Evolutionary conservation across 2,888 invertebrate species (phyloP).

Genomic region (Drosophila falleni): DNA sequence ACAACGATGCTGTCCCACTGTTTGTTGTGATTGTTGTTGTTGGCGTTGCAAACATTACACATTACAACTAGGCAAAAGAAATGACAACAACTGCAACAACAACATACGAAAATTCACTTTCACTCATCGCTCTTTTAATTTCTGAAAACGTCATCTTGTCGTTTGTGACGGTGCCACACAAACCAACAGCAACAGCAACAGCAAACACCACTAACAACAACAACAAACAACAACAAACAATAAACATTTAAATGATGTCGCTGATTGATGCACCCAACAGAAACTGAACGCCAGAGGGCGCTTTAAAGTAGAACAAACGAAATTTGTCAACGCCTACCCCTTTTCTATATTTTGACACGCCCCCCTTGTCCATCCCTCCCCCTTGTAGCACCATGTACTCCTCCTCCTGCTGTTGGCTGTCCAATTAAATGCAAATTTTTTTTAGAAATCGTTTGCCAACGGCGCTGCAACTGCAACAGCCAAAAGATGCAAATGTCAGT

Average conservation of each 20-base stretch:
- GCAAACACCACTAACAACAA: conserved; percentile 17
- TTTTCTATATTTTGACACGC: conserved; percentile 8
- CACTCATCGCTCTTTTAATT: conserved; percentile 76
- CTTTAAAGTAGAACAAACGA: conserved; percentile 75
- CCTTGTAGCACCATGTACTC: conserved; percentile 2
- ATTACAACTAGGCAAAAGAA: conserved; percentile 73
- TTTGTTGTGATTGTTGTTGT: conserved; percentile 31
- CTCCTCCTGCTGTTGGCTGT: conserved; percentile 30
- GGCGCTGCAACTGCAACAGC: conserved; percentile 37
- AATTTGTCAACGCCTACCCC: conserved; percentile 63
- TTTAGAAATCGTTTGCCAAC: conserved; percentile 73
- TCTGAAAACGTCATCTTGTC: conserved; percentile 78
- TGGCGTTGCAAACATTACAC: conserved; percentile 68
- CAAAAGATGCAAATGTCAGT: conserved; percentile 72
- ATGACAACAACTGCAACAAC: conserved; percentile 73
- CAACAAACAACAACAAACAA: conserved; percentile 42
- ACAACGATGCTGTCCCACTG: conserved; percentile 43
- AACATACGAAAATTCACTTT: conserved; percentile 74
- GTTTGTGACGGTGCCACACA: conserved; percentile 44
- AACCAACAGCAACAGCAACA: conserved; percentile 24
- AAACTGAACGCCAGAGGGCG: conserved; percentile 43
- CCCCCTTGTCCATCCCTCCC: conserved; percentile 1
- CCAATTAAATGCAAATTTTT: conserved; percentile 81
- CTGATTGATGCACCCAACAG: conserved; percentile 66
- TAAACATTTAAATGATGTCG: conserved; percentile 62